Conservation (phyloP, 53 echinoderm and acorn worm species). For the Antedon mediterranea region DNA sequence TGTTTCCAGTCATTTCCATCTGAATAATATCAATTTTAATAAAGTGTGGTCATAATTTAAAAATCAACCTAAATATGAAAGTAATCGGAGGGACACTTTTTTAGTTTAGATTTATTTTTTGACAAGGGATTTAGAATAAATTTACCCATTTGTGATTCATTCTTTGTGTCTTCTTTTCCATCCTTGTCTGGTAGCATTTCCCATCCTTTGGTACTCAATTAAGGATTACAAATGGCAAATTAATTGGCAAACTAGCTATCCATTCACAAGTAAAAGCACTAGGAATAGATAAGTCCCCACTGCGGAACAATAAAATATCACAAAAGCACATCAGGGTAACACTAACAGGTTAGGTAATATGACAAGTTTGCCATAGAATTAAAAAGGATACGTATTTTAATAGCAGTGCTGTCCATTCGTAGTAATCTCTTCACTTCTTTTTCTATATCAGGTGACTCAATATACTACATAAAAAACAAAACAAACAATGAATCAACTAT, state of each 20-base stretch:
- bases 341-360: no score
- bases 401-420: slow-evolving; percentile 91
- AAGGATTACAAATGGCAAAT: slow-evolving; percentile 4
- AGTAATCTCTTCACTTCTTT: slow-evolving; percentile 90
- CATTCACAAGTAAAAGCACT: no score
- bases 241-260: no score
- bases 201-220: slow-evolving; percentile 36
- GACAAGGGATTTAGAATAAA: not conserved
- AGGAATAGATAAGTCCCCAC: not conserved
- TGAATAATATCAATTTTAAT: no score
- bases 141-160: slow-evolving; percentile 23
- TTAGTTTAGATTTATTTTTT: no score
- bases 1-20: slow-evolving; percentile 66
- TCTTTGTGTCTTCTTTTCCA: slow-evolving; percentile 64
- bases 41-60: no score
- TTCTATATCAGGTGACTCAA: slow-evolving; percentile 93
- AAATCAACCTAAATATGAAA: no score
- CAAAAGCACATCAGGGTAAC: not conserved
- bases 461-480: slow-evolving; percentile 43
- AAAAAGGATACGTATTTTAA: slow-evolving; percentile 78
- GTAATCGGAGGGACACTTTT: no score
- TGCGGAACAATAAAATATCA: slow-evolving; percentile 1
- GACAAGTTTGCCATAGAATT: no score
- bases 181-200: slow-evolving; percentile 94
- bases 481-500: no score